Conservation (phyloP, 2,888 invertebrate genomes). For the Raillietiella orientalis region DNA sequence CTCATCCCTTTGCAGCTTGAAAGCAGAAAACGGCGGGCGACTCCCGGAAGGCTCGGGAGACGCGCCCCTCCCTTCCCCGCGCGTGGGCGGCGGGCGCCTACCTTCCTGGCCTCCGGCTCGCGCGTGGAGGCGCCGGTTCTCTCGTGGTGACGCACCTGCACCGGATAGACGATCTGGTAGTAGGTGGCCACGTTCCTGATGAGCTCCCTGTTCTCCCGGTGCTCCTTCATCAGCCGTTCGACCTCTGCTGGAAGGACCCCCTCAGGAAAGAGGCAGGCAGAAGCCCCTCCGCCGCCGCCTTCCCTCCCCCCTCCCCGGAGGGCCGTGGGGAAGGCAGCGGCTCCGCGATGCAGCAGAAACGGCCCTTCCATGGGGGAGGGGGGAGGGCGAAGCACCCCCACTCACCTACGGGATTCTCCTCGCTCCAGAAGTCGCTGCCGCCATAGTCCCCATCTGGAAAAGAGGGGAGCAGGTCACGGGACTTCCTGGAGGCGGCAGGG, state of each 20-base stretch:
- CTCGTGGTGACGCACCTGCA: constrained; percentile 61
- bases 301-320: no score
- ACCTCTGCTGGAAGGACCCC: constrained; percentile 50
- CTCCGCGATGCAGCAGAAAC: no score
- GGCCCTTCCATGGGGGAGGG: no score
- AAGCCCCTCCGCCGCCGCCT: not conserved
- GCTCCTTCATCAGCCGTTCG: constrained; percentile 60
- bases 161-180: constrained; percentile 80
- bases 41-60: no score
- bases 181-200: constrained; percentile 64
- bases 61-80: no score
- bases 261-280: no score
- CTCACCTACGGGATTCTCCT: constrained; percentile 68
- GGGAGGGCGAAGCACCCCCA: constrained; percentile 9
- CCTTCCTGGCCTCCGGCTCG: constrained; percentile 19
- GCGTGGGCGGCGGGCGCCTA: no score
- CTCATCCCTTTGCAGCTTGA: no score
- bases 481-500: no score
- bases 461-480: constrained; percentile 3
- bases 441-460: constrained; percentile 69
- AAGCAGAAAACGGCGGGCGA: no score
- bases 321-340: no score
- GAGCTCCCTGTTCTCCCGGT: constrained; percentile 67
- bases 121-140: constrained; percentile 83
- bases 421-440: constrained; percentile 73